phyloP scores from a whole-genome alignment of 2,113 vertebrate genomes.

The Cynocephalus volans region DNA sequence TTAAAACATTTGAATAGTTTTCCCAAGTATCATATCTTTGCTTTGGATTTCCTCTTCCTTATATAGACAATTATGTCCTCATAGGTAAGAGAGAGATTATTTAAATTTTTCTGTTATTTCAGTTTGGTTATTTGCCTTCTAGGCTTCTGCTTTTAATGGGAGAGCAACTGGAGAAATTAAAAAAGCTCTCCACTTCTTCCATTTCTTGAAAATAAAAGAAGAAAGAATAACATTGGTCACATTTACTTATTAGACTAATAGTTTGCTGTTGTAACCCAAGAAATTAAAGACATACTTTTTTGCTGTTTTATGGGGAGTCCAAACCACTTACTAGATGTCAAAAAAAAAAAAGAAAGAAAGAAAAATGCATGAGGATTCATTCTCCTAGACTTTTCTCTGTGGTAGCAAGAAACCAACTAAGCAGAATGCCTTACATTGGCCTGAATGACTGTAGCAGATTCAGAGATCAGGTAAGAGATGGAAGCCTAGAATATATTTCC shows the following conservation, averaged over 20 bases:
- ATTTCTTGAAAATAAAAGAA: not conserved
- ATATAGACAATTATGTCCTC: not conserved
- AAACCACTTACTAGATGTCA: not conserved
- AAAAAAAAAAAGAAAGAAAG: not conserved
- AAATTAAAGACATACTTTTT: not conserved
- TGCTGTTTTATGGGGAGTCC: not conserved
- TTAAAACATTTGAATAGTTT: conserved; percentile 9
- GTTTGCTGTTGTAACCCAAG: not conserved
- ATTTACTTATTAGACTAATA: not conserved
- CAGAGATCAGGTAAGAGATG: not conserved
- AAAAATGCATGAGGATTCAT: not conserved
- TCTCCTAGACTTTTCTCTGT: not conserved
- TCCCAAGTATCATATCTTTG: not conserved
- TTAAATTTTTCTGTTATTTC: not conserved
- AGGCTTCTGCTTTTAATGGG: conserved; percentile 38
- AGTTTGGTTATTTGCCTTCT: not conserved
- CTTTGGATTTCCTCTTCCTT: not conserved
- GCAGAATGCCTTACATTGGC: fast-evolving
- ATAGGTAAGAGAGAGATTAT: not conserved
- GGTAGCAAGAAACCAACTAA: not conserved
- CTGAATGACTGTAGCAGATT: not conserved
- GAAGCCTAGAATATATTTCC: not conserved
- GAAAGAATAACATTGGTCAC: not conserved
- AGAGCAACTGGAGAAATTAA: not conserved
- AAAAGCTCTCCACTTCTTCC: not conserved